Evolutionary conservation across 1,140 invertebrate genomes (phyloP).

Genomic region (Microplitis demolitor): DNA sequence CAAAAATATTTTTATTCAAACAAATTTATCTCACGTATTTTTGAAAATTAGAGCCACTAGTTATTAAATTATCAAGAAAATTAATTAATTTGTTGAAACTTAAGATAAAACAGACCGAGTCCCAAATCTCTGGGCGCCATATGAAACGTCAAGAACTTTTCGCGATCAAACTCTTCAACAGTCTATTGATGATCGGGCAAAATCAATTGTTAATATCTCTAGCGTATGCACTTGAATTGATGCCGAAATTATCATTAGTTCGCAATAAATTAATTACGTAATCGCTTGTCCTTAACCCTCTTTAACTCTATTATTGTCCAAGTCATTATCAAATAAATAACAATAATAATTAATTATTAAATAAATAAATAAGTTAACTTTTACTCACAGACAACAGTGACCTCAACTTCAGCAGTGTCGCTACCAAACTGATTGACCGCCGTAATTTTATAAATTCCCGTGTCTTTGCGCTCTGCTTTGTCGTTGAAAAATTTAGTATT

Average conservation of each 20-base stretch:
- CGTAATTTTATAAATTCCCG: slow-evolving; percentile 83
- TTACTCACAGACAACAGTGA: slow-evolving; percentile 84
- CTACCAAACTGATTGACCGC: slow-evolving; percentile 86
- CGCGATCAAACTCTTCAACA: too few species aligned
- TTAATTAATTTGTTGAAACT: too few species aligned
- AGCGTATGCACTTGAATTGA: neutral
- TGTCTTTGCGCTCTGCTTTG: slow-evolving; percentile 82
- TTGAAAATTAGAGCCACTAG: too few species aligned
- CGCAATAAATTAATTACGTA: neutral
- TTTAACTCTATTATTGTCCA: neutral
- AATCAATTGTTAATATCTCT: neutral
- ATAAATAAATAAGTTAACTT: neutral
- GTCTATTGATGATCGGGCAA: neutral
- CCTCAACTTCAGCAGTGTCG: slow-evolving; percentile 89
- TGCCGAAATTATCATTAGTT: neutral
- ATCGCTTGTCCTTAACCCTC: slow-evolving; percentile 14
- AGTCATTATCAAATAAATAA: neutral
- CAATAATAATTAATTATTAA: slow-evolving; percentile 2
- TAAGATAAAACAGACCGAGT: too few species aligned
- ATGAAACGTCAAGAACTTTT: too few species aligned
- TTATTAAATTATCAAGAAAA: neutral
- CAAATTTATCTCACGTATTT: neutral
- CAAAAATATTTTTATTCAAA: neutral
- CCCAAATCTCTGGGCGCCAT: too few species aligned
- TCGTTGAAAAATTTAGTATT: slow-evolving; percentile 84